Evolutionary conservation across 2,888 invertebrate genomes (phyloP).

Genomic region (Phengaris arion): DNA sequence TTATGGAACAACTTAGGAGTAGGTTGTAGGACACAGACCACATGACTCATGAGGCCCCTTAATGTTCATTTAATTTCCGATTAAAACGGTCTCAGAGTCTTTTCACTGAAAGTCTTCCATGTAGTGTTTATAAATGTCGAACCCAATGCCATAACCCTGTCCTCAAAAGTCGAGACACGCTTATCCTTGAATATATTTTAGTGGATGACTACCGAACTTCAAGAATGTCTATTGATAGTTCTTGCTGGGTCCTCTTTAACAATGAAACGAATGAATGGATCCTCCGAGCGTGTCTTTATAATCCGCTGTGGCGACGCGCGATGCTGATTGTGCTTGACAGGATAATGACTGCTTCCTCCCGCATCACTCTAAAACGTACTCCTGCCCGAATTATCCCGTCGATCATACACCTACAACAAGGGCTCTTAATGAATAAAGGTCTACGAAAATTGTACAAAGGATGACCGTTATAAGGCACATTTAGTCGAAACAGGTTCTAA

Average conservation of each 20-base stretch:
- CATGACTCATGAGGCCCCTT: neutral
- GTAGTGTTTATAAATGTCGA: neutral
- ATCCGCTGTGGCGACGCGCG: conserved; percentile 42
- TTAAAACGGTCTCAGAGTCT: neutral
- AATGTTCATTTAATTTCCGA: neutral
- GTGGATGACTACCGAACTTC: conserved; percentile 8
- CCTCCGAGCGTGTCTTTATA: conserved; percentile 48
- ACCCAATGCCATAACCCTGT: neutral
- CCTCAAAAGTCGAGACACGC: neutral
- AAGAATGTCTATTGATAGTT: conserved; percentile 24
- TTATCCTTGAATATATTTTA: conserved; percentile 21
- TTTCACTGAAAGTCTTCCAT: neutral
- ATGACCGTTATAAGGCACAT: neutral
- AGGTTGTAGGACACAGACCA: too few relatives aligned
- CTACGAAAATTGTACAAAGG: neutral
- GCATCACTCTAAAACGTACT: conserved; percentile 62
- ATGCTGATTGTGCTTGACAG: conserved; percentile 74
- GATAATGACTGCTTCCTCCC: conserved; percentile 77
- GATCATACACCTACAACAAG: conserved; percentile 52
- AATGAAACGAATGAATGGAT: conserved; percentile 36
- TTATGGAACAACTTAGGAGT: too few relatives aligned
- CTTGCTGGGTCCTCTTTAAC: conserved; percentile 30
- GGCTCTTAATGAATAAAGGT: conserved; percentile 48
- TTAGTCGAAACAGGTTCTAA: too few relatives aligned
- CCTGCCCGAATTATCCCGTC: conserved; percentile 60